Percentiles rank a stretch among this genome's conserved stretches.
Evolutionary conservation across 2,113 vertebrate genomes (phyloP).

Genomic region (Dicrurus megarhynchus): DNA sequence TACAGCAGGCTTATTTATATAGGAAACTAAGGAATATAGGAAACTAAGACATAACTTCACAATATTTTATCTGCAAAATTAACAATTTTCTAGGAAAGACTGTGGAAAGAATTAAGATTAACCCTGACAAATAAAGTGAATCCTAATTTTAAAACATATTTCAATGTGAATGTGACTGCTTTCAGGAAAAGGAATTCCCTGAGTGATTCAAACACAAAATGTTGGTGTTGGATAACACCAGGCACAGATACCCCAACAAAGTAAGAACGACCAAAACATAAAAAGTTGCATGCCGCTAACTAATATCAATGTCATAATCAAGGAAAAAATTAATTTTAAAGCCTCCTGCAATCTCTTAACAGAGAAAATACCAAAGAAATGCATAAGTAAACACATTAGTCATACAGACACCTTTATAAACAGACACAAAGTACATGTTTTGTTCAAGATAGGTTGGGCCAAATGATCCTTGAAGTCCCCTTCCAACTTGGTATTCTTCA

Average conservation of each 20-base stretch:
- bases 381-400: not conserved
- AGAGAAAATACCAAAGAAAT: not conserved
- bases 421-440: not conserved
- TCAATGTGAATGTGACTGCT: not conserved
- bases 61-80: not conserved
- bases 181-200: not conserved
- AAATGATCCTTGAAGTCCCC: not conserved
- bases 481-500: not conserved
- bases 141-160: not conserved
- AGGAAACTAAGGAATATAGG: not conserved
- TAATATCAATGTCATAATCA: not conserved
- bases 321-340: not conserved
- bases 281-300: not conserved
- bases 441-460: not conserved
- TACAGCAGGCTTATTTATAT: not conserved
- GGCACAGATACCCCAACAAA: not conserved
- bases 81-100: not conserved
- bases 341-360: not conserved
- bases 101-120: not conserved
- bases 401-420: not conserved
- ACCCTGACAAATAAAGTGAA: not conserved
- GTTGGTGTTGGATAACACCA: not conserved
- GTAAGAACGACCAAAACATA: not conserved
- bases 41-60: not conserved
- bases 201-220: not conserved